Conservation (phyloP, 2,797 vertebrate genomes). For the Liasis olivaceus region DNA sequence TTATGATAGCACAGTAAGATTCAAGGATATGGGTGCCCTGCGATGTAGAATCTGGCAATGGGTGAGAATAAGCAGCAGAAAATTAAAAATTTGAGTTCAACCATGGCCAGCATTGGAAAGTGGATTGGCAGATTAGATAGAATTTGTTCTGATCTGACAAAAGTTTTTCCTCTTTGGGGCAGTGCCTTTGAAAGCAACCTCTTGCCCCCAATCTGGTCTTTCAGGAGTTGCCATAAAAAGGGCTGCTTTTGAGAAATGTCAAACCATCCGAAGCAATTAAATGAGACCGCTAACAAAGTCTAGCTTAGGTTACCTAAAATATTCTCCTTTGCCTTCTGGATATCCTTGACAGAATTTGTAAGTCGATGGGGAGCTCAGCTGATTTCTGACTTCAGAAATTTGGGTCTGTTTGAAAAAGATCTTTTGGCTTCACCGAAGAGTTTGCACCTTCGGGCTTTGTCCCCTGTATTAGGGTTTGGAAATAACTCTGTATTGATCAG, state of each 20-base stretch:
- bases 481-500: not conserved
- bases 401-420: not conserved
- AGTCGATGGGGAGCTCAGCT: not conserved
- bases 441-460: no score
- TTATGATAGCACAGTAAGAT: not conserved
- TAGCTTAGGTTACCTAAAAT: not conserved
- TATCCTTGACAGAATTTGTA: not conserved
- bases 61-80: no score
- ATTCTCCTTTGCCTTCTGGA: conserved; percentile 9
- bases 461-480: not conserved
- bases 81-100: not conserved
- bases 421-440: accelerated
- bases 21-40: not conserved
- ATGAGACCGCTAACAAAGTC: not conserved
- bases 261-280: conserved; percentile 13
- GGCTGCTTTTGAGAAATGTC: conserved; percentile 7
- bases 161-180: not conserved
- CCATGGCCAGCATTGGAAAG: no score
- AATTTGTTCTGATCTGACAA: not conserved
- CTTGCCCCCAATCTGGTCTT: not conserved
- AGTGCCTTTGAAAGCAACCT: not conserved
- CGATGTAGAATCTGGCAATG: not conserved
- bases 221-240: not conserved
- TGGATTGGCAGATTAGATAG: not conserved
- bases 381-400: not conserved